These are phyloP conservation scores for Calameuta idolon DNA, from an alignment of 2,888 invertebrate species.

Conservation along the genomic window DNA sequence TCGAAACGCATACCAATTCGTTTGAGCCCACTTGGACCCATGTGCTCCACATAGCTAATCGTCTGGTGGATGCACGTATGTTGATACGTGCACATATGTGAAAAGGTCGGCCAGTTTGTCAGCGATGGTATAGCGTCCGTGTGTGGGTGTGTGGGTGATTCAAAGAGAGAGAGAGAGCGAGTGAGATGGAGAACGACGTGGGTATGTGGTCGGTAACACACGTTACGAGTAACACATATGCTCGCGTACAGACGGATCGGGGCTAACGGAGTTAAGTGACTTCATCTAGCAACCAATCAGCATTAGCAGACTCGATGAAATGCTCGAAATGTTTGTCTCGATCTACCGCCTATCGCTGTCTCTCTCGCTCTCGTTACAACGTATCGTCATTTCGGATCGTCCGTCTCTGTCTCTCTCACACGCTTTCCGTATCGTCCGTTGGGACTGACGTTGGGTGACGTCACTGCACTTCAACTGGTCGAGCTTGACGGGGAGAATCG, in stretches of 20 bases:
- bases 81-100: not conserved
- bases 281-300: slow-evolving; percentile 42
- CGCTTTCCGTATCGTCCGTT: not conserved
- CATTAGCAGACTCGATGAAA: slow-evolving; percentile 19
- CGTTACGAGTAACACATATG: not conserved
- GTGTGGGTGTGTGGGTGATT: not conserved
- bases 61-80: not conserved
- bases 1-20: slow-evolving; percentile 17
- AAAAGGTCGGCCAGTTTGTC: not conserved
- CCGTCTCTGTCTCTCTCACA: not conserved
- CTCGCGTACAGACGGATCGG: slow-evolving; percentile 12
- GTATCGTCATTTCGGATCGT: not conserved
- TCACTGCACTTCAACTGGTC: not conserved
- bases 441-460: not conserved
- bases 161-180: not conserved
- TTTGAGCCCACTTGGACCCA: slow-evolving; percentile 1
- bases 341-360: not conserved
- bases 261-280: slow-evolving; percentile 46
- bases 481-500: not conserved
- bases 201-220: not conserved
- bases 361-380: not conserved
- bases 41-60: not conserved
- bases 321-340: slow-evolving; percentile 22
- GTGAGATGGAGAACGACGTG: not conserved
- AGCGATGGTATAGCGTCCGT: not conserved